Evolutionary conservation across 2,888 invertebrate species (phyloP).

Genomic region (Elysia crispata): DNA sequence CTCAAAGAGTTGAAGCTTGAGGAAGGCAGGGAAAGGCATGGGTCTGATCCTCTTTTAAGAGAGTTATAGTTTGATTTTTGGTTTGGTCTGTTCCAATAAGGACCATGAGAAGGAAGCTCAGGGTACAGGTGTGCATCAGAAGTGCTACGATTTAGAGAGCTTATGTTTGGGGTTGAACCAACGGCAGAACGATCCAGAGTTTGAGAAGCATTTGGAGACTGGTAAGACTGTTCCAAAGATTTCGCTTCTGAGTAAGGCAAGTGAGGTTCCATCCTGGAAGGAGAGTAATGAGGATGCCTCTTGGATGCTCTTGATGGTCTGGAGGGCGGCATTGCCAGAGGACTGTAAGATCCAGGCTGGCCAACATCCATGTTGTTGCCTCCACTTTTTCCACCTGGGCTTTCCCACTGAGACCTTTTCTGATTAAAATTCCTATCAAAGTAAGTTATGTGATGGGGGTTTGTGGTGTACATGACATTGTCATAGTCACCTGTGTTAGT

Average conservation of each 20-base stretch:
- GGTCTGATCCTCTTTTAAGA: constrained; percentile 46
- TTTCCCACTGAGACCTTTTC: not conserved
- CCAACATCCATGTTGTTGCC: constrained; percentile 22
- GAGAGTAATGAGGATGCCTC: constrained; percentile 6
- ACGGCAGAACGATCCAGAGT: not conserved
- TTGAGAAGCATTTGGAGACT: constrained; percentile 1
- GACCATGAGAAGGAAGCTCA: not conserved
- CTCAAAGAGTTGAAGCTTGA: not conserved
- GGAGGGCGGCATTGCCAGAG: constrained; percentile 33
- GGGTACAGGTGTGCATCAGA: no score
- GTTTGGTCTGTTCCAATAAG: constrained; percentile 41
- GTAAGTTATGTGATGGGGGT: constrained; percentile 27
- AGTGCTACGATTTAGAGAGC: not conserved
- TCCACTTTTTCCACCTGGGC: constrained; percentile 29
- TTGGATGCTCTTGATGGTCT: constrained; percentile 44
- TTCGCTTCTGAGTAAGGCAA: constrained; percentile 9
- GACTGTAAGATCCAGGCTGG: not conserved
- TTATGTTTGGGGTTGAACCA: constrained; percentile 47
- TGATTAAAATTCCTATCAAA: constrained; percentile 30
- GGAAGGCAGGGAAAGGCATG: constrained; percentile 38
- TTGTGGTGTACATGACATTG: constrained; percentile 39
- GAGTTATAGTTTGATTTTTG: constrained; percentile 43
- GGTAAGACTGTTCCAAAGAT: not conserved
- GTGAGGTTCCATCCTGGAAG: constrained; percentile 3
- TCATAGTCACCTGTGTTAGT: constrained; percentile 49